Conservation (phyloP, 2,888 invertebrate species). For the Heteromurus nitidus region DNA sequence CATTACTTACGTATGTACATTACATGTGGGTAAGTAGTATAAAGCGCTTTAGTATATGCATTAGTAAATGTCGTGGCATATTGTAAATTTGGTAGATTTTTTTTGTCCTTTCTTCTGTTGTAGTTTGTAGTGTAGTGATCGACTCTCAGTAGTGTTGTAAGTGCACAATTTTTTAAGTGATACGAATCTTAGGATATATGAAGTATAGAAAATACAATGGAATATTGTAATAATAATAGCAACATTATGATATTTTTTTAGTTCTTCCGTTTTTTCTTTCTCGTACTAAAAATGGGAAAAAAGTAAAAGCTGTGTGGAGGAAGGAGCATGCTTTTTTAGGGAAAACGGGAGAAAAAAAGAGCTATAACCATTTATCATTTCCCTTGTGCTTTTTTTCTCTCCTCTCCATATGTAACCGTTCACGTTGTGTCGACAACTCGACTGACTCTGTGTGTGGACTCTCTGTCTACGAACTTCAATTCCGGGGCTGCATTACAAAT, state of each 20-base stretch:
- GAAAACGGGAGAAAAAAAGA: constrained; percentile 2
- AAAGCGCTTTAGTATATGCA: neutral
- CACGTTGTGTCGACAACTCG: constrained; percentile 7
- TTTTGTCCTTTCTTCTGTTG: neutral
- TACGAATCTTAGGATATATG: neutral
- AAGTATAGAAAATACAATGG: too few species aligned
- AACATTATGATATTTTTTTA: too few species aligned
- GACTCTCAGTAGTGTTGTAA: neutral
- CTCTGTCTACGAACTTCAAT: constrained; percentile 13
- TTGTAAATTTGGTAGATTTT: constrained; percentile 1
- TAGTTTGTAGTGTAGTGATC: neutral
- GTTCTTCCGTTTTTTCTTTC: constrained; percentile 25
- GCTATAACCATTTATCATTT: constrained; percentile 59
- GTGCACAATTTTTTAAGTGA: constrained; percentile 19
- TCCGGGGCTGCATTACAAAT: neutral
- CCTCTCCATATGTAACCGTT: constrained; percentile 30
- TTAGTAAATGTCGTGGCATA: neutral
- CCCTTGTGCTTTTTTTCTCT: constrained; percentile 47
- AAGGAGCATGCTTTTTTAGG: too few species aligned
- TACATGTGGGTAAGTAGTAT: neutral
- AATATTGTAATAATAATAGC: too few species aligned
- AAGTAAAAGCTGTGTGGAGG: constrained; percentile 21
- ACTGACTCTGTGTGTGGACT: constrained; percentile 7
- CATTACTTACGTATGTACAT: constrained; percentile 25
- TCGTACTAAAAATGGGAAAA: constrained; percentile 29